Base-by-base conservation (phyloP, 2,888 invertebrate genomes). In the Drosophila neonasuta region DNA sequence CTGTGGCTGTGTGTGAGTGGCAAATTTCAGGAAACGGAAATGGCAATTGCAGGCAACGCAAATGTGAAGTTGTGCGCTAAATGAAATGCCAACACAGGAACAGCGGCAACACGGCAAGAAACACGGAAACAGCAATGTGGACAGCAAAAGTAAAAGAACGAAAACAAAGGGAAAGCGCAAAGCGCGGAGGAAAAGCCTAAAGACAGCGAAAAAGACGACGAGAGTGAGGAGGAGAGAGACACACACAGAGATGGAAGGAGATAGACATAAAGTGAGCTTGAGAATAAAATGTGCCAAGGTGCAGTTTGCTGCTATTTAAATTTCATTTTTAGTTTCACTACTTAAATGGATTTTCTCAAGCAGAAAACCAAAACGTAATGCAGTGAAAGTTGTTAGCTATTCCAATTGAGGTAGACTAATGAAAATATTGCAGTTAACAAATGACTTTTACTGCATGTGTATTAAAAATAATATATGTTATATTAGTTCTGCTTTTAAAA, bases 51-150 rank as follows among this genome's bases (percentile, higher is more conserved):
- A 80, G 76, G 79, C 82, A 79, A 68, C 80, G 80, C 77, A 86
- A 80, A 80, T 83, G 86, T 86, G 75, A 80, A 86, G 86, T 80
- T 80, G 86, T 74, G 80, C 80, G 78, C 84, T 80, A 81, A 81
- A 86, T 86, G 84, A 81, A 81, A 81, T 81, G 81, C 81, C 81
- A 81, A 80, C 81, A 80, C 80, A 86, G 83, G 79, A 74, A 79
- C 71, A 68, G 78, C 63, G 39, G 83, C 82, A 74, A 79, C 80
- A 84, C 75, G 84, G 75, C 69, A 74, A 80, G 68, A 58, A 74
- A 70, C 82, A 64, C 82, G 83, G 84, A 69, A 83, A 73, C 71
- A 68, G 78, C 63, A 77, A 68, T 62, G 74, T 60, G 72, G 59
- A 68, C 73, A 67, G 49, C 51, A 46, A 44, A 64, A 56, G 59